Conservation (phyloP, 1,140 invertebrate species). For the Drosophila pachea region DNA sequence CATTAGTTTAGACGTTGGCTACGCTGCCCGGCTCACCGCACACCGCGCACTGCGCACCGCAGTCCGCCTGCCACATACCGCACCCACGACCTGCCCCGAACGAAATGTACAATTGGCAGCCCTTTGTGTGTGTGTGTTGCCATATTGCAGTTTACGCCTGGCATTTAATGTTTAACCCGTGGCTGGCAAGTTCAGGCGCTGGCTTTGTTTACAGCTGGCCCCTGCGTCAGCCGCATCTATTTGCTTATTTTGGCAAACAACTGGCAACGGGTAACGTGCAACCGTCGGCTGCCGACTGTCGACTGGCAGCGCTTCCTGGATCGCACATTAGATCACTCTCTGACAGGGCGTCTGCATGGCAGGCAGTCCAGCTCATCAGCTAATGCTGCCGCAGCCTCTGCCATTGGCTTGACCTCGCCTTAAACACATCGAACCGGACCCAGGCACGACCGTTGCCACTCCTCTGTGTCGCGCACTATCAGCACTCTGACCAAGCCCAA, state of each 20-base stretch:
- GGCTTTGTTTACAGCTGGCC: slow-evolving; percentile 17
- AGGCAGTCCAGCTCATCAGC: slow-evolving; percentile 4
- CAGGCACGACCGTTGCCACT: slow-evolving; percentile 42
- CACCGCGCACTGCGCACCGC: no score
- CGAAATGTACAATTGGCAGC: slow-evolving; percentile 10
- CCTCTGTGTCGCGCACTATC: slow-evolving; percentile 38
- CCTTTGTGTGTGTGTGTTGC: slow-evolving; percentile 16
- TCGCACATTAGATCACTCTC: slow-evolving; percentile 65
- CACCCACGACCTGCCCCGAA: slow-evolving; percentile 26
- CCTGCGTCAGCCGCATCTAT: slow-evolving; percentile 2
- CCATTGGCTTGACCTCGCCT: slow-evolving; percentile 53
- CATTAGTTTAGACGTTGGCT: slow-evolving; percentile 67
- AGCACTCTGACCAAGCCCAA: slow-evolving; percentile 58
- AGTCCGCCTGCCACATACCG: slow-evolving; percentile 10
- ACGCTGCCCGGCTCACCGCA: slow-evolving; percentile 35
- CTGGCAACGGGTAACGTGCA: slow-evolving; percentile 13
- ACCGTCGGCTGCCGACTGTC: neutral
- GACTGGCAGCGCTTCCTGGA: slow-evolving; percentile 50
- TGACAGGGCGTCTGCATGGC: slow-evolving; percentile 45
- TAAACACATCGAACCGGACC: slow-evolving; percentile 40
- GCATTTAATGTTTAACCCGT: slow-evolving; percentile 25
- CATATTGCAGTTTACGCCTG: slow-evolving; percentile 14
- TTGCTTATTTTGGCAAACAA: slow-evolving; percentile 46
- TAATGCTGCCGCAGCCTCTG: slow-evolving; percentile 6
- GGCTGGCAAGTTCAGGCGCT: slow-evolving; percentile 5